Conservation (phyloP, 2,888 invertebrate species). For the Troides helena region DNA sequence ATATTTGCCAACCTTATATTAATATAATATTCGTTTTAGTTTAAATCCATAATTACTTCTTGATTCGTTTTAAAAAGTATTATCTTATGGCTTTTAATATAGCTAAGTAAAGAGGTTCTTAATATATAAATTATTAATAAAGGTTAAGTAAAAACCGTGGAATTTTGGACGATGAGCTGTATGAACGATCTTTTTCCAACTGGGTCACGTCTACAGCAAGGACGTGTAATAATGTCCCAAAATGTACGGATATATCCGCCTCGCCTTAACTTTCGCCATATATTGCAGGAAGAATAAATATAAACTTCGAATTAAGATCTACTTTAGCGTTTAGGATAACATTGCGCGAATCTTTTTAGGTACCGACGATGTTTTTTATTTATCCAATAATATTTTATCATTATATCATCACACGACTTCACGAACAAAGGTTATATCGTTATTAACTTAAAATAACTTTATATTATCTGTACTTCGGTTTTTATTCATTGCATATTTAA, state of each 20-base stretch:
- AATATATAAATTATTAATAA: neutral
- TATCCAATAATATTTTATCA: neutral
- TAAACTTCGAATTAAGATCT: constrained; percentile 2
- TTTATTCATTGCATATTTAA: too few species aligned
- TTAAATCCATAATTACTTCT: neutral
- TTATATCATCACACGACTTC: neutral
- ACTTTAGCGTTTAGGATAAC: neutral
- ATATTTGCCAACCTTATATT: too few species aligned
- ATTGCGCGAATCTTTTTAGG: neutral
- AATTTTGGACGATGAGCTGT: constrained; percentile 7
- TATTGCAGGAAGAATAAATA: constrained; percentile 1
- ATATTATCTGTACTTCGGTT: too few species aligned
- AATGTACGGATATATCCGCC: constrained; percentile 6
- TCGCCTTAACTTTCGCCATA: constrained; percentile 10
- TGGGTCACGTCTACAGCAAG: constrained; percentile 19
- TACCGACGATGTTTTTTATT: neutral
- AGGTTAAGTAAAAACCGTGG: constrained; percentile 6
- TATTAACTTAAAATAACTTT: too few species aligned
- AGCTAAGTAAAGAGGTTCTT: neutral
- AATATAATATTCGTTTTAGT: neutral
- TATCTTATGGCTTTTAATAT: neutral
- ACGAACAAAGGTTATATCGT: neutral
- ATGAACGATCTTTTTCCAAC: constrained; percentile 16
- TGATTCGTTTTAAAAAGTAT: neutral
- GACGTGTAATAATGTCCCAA: constrained; percentile 18